Evolutionary conservation across 2,113 vertebrate species (phyloP), one percentile per base, ranked within the genome.

Genomic region (Mohoua ochrocephala): DNA sequence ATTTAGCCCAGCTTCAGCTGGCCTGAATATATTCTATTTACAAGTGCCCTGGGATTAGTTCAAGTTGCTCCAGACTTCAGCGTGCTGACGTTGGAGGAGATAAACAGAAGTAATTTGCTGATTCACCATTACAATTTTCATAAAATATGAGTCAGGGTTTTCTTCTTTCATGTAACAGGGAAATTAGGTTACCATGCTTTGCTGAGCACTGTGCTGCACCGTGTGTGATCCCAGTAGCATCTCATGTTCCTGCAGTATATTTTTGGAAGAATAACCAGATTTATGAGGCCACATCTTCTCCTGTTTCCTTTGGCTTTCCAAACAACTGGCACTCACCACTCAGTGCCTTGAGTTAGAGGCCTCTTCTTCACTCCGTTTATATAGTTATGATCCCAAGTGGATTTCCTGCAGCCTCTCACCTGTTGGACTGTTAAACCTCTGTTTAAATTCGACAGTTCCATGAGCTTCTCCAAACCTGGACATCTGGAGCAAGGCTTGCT

Each of bases 141-240:
- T 96, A 89, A 96, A 96, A 95, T 89, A 79, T 95, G 96, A 96
- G 69, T 95, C 96, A 96, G 96, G 95, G 31, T 93, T 96, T 96
- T 96, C 76, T 93, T 71, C 73, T 91, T 84, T 81, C 95, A 89
- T 94, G 91, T 69, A 73, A 75, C 26, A 41, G 24, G 85, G 93
- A 94, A 96, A 97, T 97, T 91, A 93, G 92, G 96, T 97, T 94
- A 94, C 65, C 92, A 9, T 93, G 95, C 96, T 87, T 86, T 87
- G 93, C 85, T 80, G 91, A 92, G 75, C 91, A 20, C 73, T 96
- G 77, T 42, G 88, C 91, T 89, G 85, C 57, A 75, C 85, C 86
- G 3, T 92, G 73, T 96, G 80, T 92, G 88, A 84, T 96, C 91
- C 73, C 88, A 94, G 70, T 50, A 63, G 87, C 84, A 87, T 90